Evolutionary conservation across 2,888 invertebrate genomes (phyloP).

Genomic region (Dinocampus coccinellae): DNA sequence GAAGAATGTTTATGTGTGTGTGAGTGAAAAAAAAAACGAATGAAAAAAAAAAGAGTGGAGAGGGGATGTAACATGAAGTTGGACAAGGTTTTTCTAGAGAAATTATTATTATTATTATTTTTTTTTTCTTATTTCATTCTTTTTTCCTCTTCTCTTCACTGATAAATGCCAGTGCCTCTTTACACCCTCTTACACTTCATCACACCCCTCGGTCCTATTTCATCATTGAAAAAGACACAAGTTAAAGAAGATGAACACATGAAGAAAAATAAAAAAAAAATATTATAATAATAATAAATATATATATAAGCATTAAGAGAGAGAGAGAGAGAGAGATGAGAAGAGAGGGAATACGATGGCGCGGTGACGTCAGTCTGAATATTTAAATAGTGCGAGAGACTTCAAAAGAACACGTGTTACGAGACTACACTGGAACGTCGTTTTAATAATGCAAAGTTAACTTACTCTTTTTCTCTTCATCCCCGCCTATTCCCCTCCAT

Average conservation of each 20-base stretch:
- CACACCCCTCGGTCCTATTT: constrained; percentile 17
- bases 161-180: not conserved
- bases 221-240: constrained; percentile 4
- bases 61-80: constrained; percentile 12
- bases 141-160: not conserved
- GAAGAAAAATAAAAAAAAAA: constrained; percentile 26
- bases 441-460: constrained; percentile 69
- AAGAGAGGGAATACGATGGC: constrained; percentile 62
- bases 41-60: not conserved
- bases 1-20: not conserved
- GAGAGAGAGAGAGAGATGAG: constrained; percentile 10
- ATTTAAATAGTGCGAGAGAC: constrained; percentile 67
- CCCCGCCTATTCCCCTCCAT: constrained; percentile 38
- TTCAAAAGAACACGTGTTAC: constrained; percentile 69
- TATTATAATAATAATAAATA: not conserved
- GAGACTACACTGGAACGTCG: constrained; percentile 62
- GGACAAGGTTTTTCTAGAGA: not conserved
- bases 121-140: too few relatives aligned
- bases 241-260: constrained; percentile 8
- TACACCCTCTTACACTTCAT: not conserved
- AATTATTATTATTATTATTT: not conserved
- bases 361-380: constrained; percentile 68
- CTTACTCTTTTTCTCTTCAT: constrained; percentile 59
- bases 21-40: not conserved
- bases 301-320: not conserved